Evolutionary conservation across 2,888 invertebrate species (phyloP).

Genomic region (Acanthopleura granulata): DNA sequence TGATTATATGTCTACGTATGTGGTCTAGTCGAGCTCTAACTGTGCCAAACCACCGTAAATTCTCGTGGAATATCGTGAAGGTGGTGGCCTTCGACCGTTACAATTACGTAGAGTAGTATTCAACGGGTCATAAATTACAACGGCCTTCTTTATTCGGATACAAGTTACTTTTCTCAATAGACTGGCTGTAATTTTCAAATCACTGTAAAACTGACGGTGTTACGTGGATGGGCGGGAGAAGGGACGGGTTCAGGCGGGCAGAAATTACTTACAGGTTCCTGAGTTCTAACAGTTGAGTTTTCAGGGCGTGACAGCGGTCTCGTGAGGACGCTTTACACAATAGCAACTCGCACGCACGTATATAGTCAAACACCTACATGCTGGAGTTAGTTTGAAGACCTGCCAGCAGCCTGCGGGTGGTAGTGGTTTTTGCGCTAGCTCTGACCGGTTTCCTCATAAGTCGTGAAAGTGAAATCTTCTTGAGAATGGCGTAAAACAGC

Average conservation of each 20-base stretch:
- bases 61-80: not conserved
- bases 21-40: not conserved
- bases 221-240: not conserved
- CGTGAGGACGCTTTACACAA: no score
- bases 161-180: not conserved
- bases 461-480: no score
- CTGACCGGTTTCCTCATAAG: no score
- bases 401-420: no score
- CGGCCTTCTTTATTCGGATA: not conserved
- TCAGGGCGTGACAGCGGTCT: no score
- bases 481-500: no score
- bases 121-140: not conserved
- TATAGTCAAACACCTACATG: no score
- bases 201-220: not conserved
- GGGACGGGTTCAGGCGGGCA: not conserved
- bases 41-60: not conserved
- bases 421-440: no score
- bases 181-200: not conserved
- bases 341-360: no score
- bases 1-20: constrained; percentile 1
- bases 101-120: not conserved
- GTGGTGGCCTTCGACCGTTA: not conserved
- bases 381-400: no score
- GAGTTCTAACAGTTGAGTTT: no score
- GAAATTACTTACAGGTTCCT: not conserved